These are phyloP conservation scores for Pristionchus arcanus DNA, from an alignment of 2,888 invertebrate species.

Conservation along the genomic window DNA sequence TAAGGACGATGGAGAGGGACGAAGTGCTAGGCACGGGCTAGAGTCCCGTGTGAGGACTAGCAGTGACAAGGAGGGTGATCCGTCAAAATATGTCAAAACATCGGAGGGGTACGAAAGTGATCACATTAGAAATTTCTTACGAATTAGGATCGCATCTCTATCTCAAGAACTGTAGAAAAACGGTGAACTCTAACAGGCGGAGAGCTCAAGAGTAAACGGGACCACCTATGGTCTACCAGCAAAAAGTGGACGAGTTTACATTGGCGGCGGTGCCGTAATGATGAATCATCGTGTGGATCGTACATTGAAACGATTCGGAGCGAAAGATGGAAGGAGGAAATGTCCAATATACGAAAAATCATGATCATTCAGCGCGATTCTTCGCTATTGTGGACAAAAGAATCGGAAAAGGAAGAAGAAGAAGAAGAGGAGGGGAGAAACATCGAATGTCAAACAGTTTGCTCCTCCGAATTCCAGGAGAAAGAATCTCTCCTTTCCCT, in stretches of 20 bases:
- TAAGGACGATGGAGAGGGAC: neutral
- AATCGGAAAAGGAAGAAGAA: neutral
- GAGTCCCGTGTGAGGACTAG: neutral
- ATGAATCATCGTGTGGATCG: constrained; percentile 4
- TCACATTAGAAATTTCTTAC: neutral
- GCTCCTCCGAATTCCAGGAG: constrained; percentile 29
- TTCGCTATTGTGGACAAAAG: neutral
- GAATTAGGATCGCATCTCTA: neutral
- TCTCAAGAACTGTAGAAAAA: neutral
- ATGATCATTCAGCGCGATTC: neutral
- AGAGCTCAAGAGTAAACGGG: neutral
- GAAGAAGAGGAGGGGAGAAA: neutral
- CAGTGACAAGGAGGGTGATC: neutral
- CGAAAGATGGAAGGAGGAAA: neutral
- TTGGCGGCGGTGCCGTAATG: neutral
- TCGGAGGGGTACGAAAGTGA: neutral
- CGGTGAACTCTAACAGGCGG: neutral
- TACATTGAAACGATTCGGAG: neutral
- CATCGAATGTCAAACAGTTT: constrained; percentile 43
- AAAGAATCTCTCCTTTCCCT: neutral
- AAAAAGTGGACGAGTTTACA: neutral
- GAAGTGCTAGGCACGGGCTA: constrained; percentile 19
- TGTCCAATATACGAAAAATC: constrained; percentile 1
- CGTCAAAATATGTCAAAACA: neutral
- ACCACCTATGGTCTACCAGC: neutral